Evolutionary conservation across 2,888 invertebrate genomes (phyloP).

Genomic region (Macropis europaea): DNA sequence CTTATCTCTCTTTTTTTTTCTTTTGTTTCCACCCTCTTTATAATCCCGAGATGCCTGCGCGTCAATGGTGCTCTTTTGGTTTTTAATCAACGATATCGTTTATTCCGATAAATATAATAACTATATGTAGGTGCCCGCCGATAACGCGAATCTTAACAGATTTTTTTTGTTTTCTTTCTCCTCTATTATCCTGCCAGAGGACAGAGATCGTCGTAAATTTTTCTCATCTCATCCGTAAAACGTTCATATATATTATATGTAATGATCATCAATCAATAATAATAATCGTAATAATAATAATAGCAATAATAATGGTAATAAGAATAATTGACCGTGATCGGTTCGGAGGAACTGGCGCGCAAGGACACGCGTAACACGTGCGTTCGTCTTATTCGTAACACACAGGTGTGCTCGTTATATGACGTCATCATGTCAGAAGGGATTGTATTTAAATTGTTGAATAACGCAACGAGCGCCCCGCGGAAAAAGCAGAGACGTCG

Average conservation of each 20-base stretch:
- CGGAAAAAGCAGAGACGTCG: no score
- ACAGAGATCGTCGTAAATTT: slow-evolving; percentile 58
- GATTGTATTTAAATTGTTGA: no score
- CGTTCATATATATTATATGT: slow-evolving; percentile 44
- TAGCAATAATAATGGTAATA: slow-evolving; percentile 27
- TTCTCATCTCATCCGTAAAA: slow-evolving; percentile 30
- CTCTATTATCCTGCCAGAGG: slow-evolving; percentile 71
- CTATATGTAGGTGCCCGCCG: slow-evolving; percentile 62
- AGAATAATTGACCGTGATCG: slow-evolving; percentile 50
- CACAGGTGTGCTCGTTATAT: slow-evolving; percentile 8
- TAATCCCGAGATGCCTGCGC: slow-evolving; percentile 53
- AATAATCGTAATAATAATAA: slow-evolving; percentile 43
- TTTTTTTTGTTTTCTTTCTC: not conserved
- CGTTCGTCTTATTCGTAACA: slow-evolving; percentile 13
- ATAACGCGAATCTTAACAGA: slow-evolving; percentile 57
- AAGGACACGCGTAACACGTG: slow-evolving; percentile 25
- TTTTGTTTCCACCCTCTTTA: slow-evolving; percentile 13
- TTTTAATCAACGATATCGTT: slow-evolving; percentile 58
- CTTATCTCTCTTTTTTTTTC: slow-evolving; percentile 41
- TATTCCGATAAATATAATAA: slow-evolving; percentile 42
- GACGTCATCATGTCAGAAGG: not conserved
- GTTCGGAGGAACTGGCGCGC: slow-evolving; percentile 54
- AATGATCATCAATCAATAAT: slow-evolving; percentile 23
- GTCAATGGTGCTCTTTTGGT: slow-evolving; percentile 50
- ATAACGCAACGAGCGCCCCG: no score